These are phyloP conservation scores for Periophthalmus modestus DNA, from an alignment of 2,113 vertebrate species.

Conservation along the genomic window DNA sequence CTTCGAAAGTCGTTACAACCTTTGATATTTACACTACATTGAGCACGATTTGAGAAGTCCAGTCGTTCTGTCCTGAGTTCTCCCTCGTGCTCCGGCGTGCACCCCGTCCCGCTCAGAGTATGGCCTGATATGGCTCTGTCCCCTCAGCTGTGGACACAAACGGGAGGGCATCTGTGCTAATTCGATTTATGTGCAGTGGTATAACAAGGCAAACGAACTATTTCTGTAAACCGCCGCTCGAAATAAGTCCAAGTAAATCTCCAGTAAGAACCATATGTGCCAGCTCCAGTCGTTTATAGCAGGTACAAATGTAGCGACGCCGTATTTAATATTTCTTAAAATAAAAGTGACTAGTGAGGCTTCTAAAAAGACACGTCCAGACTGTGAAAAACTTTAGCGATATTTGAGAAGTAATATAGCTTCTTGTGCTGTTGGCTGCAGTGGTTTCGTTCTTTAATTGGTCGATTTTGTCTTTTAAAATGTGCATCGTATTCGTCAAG, in stretches of 20 bases:
- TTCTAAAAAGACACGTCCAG: not conserved
- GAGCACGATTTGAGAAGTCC: not conserved
- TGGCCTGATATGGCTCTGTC: slow-evolving; percentile 19
- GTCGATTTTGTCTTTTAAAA: no score
- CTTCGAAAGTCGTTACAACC: slow-evolving; percentile 14
- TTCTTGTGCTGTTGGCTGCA: not conserved
- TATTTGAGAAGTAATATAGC: not conserved
- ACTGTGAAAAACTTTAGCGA: not conserved
- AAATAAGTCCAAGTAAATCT: not conserved
- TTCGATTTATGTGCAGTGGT: not conserved
- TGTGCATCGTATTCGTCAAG: no score
- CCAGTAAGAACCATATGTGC: not conserved
- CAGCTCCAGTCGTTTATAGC: not conserved
- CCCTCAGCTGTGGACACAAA: not conserved
- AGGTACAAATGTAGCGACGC: not conserved
- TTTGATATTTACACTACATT: not conserved
- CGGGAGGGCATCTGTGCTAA: slow-evolving; percentile 3
- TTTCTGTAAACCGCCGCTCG: not conserved
- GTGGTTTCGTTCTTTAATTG: no score
- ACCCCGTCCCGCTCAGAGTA: slow-evolving; percentile 7
- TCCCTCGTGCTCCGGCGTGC: slow-evolving; percentile 12
- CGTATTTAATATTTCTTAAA: not conserved
- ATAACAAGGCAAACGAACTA: not conserved
- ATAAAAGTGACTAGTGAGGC: not conserved
- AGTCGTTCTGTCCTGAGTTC: slow-evolving; percentile 25